These are phyloP conservation scores for Platycheirus rosarum DNA, from an alignment of 2,888 invertebrate species.

Conservation along the genomic window DNA sequence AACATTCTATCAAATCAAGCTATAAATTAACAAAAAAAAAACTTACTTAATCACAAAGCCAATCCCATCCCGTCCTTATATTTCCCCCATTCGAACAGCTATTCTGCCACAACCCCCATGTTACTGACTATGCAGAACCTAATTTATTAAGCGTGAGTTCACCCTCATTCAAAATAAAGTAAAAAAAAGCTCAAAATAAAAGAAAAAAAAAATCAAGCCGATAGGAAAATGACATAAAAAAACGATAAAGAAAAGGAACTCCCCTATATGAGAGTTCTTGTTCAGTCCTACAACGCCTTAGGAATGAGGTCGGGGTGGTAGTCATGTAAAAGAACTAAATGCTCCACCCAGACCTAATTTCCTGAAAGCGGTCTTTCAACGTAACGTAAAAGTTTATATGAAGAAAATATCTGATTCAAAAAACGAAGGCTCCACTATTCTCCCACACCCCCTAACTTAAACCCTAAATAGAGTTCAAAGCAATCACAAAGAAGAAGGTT, in stretches of 20 bases:
- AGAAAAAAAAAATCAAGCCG: constrained; percentile 23
- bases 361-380: constrained; percentile 27
- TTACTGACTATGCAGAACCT: constrained; percentile 45
- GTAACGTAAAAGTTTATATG: constrained; percentile 4
- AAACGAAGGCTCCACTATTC: constrained; percentile 7
- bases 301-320: constrained; percentile 13
- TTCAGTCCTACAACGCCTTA: constrained; percentile 19
- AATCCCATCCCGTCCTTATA: constrained; percentile 14
- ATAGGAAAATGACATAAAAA: constrained; percentile 43
- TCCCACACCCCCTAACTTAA: background rate
- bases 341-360: constrained; percentile 43
- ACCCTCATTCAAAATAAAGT: constrained; percentile 43
- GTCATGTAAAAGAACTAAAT: constrained; percentile 49
- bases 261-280: constrained; percentile 30
- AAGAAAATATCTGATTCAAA: constrained; percentile 11
- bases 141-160: constrained; percentile 46
- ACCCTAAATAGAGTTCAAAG: background rate
- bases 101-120: too few relatives aligned
- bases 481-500: constrained; percentile 12
- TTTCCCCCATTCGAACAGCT: background rate
- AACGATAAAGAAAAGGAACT: constrained; percentile 53
- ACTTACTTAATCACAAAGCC: constrained; percentile 9
- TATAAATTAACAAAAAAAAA: too few relatives aligned
- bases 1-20: too few relatives aligned
- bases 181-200: constrained; percentile 19